phyloP scores from a whole-genome alignment of 1,140 invertebrate genomes.

The Sinella curviseta region DNA sequence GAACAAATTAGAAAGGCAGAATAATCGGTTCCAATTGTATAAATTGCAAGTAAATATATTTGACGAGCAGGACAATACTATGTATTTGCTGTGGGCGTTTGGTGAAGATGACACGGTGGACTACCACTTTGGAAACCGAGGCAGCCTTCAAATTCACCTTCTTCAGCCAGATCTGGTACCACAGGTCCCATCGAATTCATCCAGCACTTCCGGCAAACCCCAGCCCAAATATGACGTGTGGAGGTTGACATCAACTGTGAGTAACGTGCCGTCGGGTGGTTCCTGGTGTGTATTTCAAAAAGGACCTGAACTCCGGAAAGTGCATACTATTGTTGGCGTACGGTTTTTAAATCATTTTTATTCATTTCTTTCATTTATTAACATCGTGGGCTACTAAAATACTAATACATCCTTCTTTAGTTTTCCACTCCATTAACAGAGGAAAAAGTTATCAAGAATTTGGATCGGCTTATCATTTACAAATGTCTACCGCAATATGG shows the following conservation, averaged over 20 bases:
- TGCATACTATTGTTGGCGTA: background rate
- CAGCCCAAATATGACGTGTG: background rate
- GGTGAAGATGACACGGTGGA: background rate
- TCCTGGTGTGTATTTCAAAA: conserved; percentile 13
- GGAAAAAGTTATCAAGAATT: background rate
- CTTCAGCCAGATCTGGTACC: conserved; percentile 8
- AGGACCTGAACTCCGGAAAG: background rate
- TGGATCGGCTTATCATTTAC: background rate
- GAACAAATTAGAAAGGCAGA: too few relatives aligned
- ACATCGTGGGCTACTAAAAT: too few relatives aligned
- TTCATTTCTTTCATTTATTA: too few relatives aligned
- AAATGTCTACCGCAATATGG: background rate
- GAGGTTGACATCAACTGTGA: background rate
- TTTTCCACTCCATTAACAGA: background rate
- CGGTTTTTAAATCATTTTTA: background rate
- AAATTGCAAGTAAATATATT: too few relatives aligned
- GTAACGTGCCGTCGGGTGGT: background rate
- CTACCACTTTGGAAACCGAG: background rate
- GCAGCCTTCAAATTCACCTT: background rate
- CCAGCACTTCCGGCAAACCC: background rate
- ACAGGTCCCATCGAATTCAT: background rate
- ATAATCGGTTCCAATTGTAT: too few relatives aligned
- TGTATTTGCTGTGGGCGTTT: conserved; percentile 3
- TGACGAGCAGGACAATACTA: background rate
- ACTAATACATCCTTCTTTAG: background rate